Conservation (phyloP, 2,888 invertebrate genomes). For the Chymomyza fuscimana region DNA sequence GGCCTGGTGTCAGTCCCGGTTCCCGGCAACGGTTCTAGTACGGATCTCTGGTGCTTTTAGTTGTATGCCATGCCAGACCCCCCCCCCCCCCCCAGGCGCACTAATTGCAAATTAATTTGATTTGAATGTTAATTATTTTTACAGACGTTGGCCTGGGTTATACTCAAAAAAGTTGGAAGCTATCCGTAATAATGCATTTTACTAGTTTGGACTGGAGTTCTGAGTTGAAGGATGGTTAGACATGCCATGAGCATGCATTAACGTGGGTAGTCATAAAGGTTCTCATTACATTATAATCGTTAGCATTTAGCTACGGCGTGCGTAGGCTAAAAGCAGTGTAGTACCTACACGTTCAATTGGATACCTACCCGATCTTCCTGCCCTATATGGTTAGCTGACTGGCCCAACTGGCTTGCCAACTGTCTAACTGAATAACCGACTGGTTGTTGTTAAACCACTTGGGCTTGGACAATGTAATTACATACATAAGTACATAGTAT, state of each 20-base stretch:
- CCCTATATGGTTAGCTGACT: constrained; percentile 44
- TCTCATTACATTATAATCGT: not conserved
- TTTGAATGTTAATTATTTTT: constrained; percentile 62
- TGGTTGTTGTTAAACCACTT: constrained; percentile 7
- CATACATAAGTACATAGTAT: not conserved
- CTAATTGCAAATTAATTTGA: constrained; percentile 67
- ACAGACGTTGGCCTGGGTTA: constrained; percentile 37
- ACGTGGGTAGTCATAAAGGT: not conserved
- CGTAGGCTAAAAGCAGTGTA: not conserved
- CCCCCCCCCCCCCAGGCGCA: constrained; percentile 16
- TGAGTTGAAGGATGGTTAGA: not conserved
- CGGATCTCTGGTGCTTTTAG: not conserved
- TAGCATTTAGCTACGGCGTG: not conserved
- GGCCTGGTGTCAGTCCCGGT: not conserved
- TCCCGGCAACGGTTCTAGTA: not conserved
- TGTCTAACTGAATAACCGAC: not conserved
- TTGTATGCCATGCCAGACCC: not conserved
- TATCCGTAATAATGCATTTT: constrained; percentile 1
- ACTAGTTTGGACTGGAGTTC: not conserved
- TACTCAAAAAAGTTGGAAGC: not conserved
- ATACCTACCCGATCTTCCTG: not conserved
- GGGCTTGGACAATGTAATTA: not conserved
- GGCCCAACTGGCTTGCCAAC: constrained; percentile 33
- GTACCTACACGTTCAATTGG: not conserved
- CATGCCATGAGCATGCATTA: not conserved